Evolutionary conservation across 2,888 invertebrate genomes (phyloP), one percentile per base, ranked within the genome.

Genomic region (Crocallis elinguaria): DNA sequence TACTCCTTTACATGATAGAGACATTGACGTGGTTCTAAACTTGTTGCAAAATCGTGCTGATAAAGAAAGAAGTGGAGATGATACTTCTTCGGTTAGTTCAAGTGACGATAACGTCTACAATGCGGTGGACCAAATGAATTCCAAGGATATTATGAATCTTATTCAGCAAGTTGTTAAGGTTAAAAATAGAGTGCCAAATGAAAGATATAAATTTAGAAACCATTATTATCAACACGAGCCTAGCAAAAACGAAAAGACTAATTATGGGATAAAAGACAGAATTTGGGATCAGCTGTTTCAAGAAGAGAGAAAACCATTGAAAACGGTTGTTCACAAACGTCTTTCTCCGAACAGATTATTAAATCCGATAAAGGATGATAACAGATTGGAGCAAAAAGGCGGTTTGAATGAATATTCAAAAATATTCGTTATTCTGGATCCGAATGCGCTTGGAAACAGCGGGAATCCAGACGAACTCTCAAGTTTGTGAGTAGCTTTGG

Each of bases 401-500:
- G 55, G 54, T 41, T 50, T 70, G 1, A 65, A 71, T 35, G 66
- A 75, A 16, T 81, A 81, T 67, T 80, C 82, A 1, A 82, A 81
- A 67, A 64, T 86, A 35, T 83, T 77, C 36, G 62, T 88, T 11
- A 64, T 88, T 44, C 58, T 86, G 25, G 77, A 83, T 53, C 76
- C 82, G 14, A 57, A 69, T 32, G 77, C 71, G 9, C 32, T 79
- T 5, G 51, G 67, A 59, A 71, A 67, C 6, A 75, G 66, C 54
- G 49, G 61, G 58, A 69, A 69, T 64, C 65, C 70, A 48, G 65
- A 68, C 11, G 58, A 67, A 12, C 49, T 86, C 3, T 69, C 63
- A 50, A 69, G 71, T 36, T 53, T 85, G 88, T 88, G 66, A 86
- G 88, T 86, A 52, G 60, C 16, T 33, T 29, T 23, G n/a, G n/a